Conservation (phyloP, 2,797 vertebrate species). For the Chiloscyllium punctatum region DNA sequence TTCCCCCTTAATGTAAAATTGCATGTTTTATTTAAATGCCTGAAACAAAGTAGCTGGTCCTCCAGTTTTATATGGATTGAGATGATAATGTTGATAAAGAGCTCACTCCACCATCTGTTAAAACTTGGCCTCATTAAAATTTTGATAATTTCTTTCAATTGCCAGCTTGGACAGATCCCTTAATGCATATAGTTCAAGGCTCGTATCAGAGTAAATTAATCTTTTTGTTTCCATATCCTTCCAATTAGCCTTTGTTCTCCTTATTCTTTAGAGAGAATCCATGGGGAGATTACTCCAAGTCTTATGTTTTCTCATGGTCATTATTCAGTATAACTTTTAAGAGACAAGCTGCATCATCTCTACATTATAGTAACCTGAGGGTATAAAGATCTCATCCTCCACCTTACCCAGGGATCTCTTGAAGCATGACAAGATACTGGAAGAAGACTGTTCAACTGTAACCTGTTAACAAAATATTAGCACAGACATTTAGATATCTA, state of each 20-base stretch:
- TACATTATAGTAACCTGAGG: too few relatives aligned
- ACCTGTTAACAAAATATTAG: too few relatives aligned
- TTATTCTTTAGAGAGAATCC: background rate
- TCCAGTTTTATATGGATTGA: background rate
- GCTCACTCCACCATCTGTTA: background rate
- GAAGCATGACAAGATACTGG: too few relatives aligned
- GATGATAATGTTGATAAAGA: background rate
- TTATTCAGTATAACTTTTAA: too few relatives aligned
- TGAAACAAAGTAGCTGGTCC: background rate
- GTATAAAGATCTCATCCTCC: too few relatives aligned
- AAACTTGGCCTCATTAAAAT: background rate
- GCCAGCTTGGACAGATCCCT: background rate
- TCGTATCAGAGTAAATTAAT: background rate
- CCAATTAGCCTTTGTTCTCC: background rate
- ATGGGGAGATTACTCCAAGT: background rate
- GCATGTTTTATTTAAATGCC: background rate
- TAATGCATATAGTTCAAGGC: background rate
- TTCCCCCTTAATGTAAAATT: background rate
- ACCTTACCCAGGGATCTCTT: too few relatives aligned
- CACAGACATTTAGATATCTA: too few relatives aligned
- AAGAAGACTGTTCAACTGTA: too few relatives aligned
- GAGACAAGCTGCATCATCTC: too few relatives aligned
- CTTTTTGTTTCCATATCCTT: background rate
- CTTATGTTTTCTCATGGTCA: too few relatives aligned
- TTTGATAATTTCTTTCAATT: background rate